Conservation (phyloP, 1,140 invertebrate species). For the Papilio polytes region DNA sequence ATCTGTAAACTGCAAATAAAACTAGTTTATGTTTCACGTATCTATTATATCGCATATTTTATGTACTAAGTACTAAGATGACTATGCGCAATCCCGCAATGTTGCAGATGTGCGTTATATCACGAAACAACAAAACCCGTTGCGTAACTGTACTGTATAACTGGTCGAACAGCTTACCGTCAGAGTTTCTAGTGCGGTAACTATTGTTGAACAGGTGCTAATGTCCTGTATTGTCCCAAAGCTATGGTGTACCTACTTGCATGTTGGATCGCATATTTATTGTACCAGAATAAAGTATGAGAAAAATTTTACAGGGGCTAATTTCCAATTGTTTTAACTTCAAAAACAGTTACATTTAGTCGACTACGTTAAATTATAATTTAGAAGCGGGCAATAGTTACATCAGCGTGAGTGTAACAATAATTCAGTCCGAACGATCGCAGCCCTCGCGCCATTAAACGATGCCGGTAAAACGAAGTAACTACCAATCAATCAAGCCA, state of each 20-base stretch:
- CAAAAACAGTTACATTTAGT: neutral
- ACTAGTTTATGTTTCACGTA: too few species aligned
- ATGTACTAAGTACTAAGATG: neutral
- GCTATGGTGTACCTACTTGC: neutral
- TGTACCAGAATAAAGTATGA: neutral
- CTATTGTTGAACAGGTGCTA: neutral
- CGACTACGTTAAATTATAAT: neutral
- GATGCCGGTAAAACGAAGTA: constrained; percentile 19
- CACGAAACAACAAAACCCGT: neutral
- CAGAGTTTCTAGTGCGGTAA: neutral
- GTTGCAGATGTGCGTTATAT: neutral
- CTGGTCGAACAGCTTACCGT: neutral
- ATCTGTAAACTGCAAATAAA: too few species aligned
- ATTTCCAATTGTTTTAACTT: neutral
- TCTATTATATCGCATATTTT: neutral
- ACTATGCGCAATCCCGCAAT: neutral
- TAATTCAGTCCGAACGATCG: constrained; percentile 4
- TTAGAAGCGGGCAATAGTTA: constrained; percentile 1
- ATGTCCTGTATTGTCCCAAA: neutral
- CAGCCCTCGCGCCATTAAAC: constrained; percentile 14
- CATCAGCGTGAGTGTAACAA: constrained; percentile 12
- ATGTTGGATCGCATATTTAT: neutral
- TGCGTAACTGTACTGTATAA: constrained; percentile 1
- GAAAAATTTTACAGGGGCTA: neutral
- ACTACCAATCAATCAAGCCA: constrained; percentile 35